phyloP scores from a whole-genome alignment of 2,113 vertebrate species.

The Apteryx owenii region DNA sequence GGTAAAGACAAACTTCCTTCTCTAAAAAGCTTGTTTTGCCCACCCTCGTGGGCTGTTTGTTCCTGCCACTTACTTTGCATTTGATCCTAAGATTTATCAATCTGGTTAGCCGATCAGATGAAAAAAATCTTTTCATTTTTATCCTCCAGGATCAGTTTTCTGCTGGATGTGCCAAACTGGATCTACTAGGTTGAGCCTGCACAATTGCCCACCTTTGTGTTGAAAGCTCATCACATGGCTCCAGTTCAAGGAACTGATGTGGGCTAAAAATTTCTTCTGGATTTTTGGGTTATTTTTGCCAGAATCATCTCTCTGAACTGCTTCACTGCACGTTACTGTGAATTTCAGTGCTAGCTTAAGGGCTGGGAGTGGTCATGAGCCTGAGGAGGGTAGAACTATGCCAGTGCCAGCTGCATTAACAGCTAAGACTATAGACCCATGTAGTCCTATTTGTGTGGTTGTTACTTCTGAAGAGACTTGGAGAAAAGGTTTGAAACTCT shows the following conservation, averaged over 20 bases:
- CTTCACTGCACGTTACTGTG: not conserved
- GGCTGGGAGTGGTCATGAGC: not conserved
- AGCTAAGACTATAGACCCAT: not conserved
- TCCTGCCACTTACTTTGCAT: not conserved
- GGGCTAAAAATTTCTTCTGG: rapidly evolving
- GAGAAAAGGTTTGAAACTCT: not conserved
- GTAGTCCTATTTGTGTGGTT: not conserved
- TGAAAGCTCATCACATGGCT: not conserved
- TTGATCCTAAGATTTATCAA: not conserved
- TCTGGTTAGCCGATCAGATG: not conserved
- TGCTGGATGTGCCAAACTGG: not conserved
- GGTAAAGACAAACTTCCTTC: not conserved
- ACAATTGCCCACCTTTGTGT: not conserved
- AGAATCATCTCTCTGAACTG: not conserved
- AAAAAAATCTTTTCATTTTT: too few relatives aligned
- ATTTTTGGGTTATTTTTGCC: not conserved
- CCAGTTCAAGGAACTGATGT: rapidly evolving
- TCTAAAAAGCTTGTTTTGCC: not conserved
- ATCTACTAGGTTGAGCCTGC: not conserved
- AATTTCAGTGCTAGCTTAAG: not conserved
- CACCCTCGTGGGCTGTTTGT: not conserved
- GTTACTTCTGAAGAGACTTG: not conserved
- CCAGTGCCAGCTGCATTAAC: not conserved
- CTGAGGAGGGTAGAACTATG: not conserved
- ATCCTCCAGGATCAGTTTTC: not conserved